Percentiles rank a stretch among this genome's conserved stretches.
phyloP scores from a whole-genome alignment of 1,140 invertebrate species.

The Aethina tumida region DNA sequence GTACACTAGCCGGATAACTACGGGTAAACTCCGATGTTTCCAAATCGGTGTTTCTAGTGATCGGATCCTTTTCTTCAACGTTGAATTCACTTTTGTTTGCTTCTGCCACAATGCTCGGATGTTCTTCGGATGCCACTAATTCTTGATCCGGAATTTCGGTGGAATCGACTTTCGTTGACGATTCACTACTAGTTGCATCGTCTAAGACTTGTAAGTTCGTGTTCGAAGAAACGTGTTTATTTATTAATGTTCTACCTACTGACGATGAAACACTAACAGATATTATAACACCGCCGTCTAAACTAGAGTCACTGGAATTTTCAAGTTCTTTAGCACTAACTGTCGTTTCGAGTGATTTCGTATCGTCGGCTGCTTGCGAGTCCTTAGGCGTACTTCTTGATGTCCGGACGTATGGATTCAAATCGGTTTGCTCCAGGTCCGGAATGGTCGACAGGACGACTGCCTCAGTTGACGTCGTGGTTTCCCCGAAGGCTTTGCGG shows the following conservation, averaged over 20 bases:
- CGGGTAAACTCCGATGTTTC: slow-evolving; percentile 7
- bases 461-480: slow-evolving; percentile 28
- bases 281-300: slow-evolving; percentile 26
- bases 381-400: slow-evolving; percentile 12
- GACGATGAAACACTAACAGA: slow-evolving; percentile 35
- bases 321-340: slow-evolving; percentile 15
- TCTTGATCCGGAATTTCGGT: slow-evolving; percentile 15
- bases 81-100: slow-evolving; percentile 44
- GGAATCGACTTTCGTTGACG: slow-evolving; percentile 1
- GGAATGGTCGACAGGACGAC: slow-evolving; percentile 12
- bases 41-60: slow-evolving; percentile 34
- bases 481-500: slow-evolving; percentile 32
- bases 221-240: slow-evolving; percentile 17
- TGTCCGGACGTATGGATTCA: slow-evolving; percentile 9
- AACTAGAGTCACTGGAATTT: slow-evolving; percentile 21
- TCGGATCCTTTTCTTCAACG: slow-evolving; percentile 43
- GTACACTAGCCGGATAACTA: slow-evolving; percentile 17
- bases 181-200: slow-evolving; percentile 1
- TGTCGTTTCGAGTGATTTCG: slow-evolving; percentile 11
- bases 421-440: slow-evolving; percentile 4
- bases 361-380: slow-evolving; percentile 12
- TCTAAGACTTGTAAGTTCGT: slow-evolving; percentile 5
- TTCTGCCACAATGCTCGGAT: slow-evolving; percentile 41
- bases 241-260: slow-evolving; percentile 25
- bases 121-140: slow-evolving; percentile 38